These are phyloP conservation scores for Lerema accius DNA, from an alignment of 1,140 invertebrate species.

Conservation along the genomic window DNA sequence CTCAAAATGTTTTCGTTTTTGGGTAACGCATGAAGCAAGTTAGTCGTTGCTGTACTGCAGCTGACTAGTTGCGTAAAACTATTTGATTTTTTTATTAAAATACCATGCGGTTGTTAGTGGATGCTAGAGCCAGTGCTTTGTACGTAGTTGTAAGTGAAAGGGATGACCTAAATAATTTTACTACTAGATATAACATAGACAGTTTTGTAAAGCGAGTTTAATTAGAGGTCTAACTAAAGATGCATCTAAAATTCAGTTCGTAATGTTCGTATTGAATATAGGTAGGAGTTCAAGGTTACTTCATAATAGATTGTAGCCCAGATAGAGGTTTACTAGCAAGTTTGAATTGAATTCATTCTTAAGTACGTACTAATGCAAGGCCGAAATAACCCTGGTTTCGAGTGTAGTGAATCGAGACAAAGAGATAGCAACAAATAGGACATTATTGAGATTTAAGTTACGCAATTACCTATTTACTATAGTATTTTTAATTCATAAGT, in stretches of 20 bases:
- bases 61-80: too few species aligned
- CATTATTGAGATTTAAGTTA: slow-evolving; percentile 53
- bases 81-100: neutral
- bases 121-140: neutral
- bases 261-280: neutral
- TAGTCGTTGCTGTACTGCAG: too few species aligned
- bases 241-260: neutral
- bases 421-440: slow-evolving; percentile 57
- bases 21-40: neutral
- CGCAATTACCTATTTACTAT: slow-evolving; percentile 56
- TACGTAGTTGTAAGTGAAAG: slow-evolving; percentile 35
- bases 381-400: slow-evolving; percentile 14
- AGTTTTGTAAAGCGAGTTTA: neutral
- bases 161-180: slow-evolving; percentile 29
- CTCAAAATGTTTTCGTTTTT: neutral
- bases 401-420: slow-evolving; percentile 48
- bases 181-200: neutral
- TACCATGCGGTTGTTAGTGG: slow-evolving; percentile 1
- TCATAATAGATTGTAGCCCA: slow-evolving; percentile 35
- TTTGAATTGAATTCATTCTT: too few species aligned
- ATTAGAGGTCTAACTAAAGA: neutral
- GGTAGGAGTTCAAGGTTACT: slow-evolving; percentile 24
- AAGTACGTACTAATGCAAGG: too few species aligned
- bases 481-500: slow-evolving; percentile 52
- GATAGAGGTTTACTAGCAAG: too few species aligned